Evolutionary conservation across 2,113 vertebrate species (phyloP), one percentile per base, ranked within the genome.

Genomic region (Pangasianodon hypophthalmus): DNA sequence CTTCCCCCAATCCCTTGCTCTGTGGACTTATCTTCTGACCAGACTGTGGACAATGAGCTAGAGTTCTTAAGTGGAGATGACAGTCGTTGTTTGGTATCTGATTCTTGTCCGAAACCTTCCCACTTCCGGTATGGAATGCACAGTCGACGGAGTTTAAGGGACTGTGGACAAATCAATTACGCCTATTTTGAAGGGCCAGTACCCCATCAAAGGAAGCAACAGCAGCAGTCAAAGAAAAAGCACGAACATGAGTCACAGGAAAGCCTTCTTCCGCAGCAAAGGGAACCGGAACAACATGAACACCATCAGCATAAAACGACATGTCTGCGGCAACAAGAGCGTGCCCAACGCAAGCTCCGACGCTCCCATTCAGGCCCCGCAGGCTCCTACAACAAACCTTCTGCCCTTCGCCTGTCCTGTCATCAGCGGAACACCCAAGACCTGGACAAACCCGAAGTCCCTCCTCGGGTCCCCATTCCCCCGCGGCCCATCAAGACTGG

Each of bases 361-460:
- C 95, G 98, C 82, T 98, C 97, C 1, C 98, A 98, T 88, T 99
- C 98, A 0, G 98, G 98, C 14, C 98, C 98, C 0, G 97, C 98
- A 0, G 98, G 98, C 46, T 98, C 97, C 89, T 98, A 98, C 77
- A 96, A 97, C 93, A 99, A 99, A 93, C 96, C 96, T 0, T 93
- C 93, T 0, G 79, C 95, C 52, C 90, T 96, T 29, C 96, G 96
- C 58, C 87, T 95, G n/a, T 92, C 95, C 32, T 93, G 94, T 94
- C 94, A 94, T 26, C 91, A 96, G 93, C 21, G 96, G 93, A 50
- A 97, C 94, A 19, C 90, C 24, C 94, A 96, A 85, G 95, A 95
- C 9, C 95, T 94, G 37, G 97, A 97, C 81, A 99, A 97, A 90
- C 96, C 96, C 0, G 97, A 97, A 93, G 93, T 98, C 13, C 98